Evolutionary conservation across 1,140 invertebrate species (phyloP), one percentile per base, ranked within the genome.

Genomic region (Hylyphantes graminicola): DNA sequence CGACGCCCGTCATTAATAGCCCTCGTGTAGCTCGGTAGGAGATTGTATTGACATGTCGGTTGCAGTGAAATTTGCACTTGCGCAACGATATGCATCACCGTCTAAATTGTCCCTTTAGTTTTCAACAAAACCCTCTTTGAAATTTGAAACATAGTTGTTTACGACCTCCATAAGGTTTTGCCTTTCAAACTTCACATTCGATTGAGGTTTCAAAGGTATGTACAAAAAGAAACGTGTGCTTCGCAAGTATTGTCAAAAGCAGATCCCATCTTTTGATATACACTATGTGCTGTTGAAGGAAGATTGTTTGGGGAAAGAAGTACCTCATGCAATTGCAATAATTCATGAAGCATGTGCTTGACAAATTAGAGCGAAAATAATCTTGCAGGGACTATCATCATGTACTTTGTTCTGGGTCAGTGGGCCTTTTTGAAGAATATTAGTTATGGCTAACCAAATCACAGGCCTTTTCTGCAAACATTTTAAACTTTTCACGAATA

Each of bases 171-270:
- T 13, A 13, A 73, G 12, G 21, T 73, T 73, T 53, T 73, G 51
- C 13, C 53, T 51, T 19, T 73, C 70, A 12, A 73, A 54, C 21
- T 73, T 73, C 13, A 73, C 50, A 3, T 73, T 73, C 11, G 51
- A 50, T 54, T 73, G 70, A 12, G 35, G 70, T 35, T 50, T 10
- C 50, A 73, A 54, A 50, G 70, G 70, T 10, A 73, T 73, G 70
- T 73, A 73, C 15, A 73, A 54, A 53, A 73, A 73, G 19, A 73
- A 17, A 73, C 0, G 50, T 73, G 70, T 17, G 21, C 35, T 53
- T 73, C 70, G 53, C 70, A 73, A 53, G 19, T 15, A 48, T 73
- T 73, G 50, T 73, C 70, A 51, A 73, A 73, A 73, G 15, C 35
- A 53, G 70, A 73, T 17, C 4, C 13, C 11, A 73, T 53, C 12